These are phyloP conservation scores for Kryptopterus vitreolus DNA, from an alignment of 2,797 vertebrate species.

Conservation along the genomic window DNA sequence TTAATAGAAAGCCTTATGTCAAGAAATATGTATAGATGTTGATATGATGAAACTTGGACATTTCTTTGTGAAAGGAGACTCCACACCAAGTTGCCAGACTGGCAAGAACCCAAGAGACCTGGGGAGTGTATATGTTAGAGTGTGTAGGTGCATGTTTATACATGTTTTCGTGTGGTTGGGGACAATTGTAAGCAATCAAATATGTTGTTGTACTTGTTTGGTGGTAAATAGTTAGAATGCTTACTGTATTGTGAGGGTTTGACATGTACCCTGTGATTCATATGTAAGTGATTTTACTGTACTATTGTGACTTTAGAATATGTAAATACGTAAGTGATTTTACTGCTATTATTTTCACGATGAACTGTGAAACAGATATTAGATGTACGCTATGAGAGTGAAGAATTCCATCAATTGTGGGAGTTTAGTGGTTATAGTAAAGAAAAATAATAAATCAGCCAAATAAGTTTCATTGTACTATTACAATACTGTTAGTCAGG, in stretches of 20 bases:
- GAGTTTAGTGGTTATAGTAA: neutral
- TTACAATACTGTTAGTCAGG: neutral
- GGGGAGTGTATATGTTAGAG: neutral
- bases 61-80: neutral
- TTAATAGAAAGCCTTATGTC: neutral
- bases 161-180: slow-evolving; percentile 8
- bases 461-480: neutral
- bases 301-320: too few species aligned
- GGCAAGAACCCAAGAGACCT: neutral
- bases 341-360: neutral
- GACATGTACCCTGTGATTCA: neutral
- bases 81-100: neutral
- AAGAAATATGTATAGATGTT: neutral
- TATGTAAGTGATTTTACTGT: too few species aligned
- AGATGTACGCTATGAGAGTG: neutral
- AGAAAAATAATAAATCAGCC: neutral
- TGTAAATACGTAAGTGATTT: too few species aligned
- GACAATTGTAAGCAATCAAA: neutral
- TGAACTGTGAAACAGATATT: neutral
- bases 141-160: slow-evolving; percentile 8
- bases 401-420: neutral
- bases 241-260: neutral
- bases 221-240: slow-evolving; percentile 1
- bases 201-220: slow-evolving; percentile 2
- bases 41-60: neutral